Evolutionary conservation across 2,113 vertebrate species (phyloP), one percentile per base, ranked within the genome.

Genomic region (zebrafish (Danio rerio)): DNA sequence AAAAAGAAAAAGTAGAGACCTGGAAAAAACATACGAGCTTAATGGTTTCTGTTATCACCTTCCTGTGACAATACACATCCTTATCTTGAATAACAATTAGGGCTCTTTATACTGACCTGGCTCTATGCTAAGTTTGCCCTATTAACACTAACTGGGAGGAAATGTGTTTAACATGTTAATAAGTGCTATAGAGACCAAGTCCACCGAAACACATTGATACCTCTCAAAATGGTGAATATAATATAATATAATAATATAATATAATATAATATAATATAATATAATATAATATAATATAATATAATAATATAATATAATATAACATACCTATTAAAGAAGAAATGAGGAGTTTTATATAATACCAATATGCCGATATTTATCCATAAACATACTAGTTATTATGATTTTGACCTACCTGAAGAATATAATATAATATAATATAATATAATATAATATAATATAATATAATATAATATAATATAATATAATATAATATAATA

Each of bases 11-110:
- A 80, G 72, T 81, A 88, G 76, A 73, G 83, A 85, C 80, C 84
- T 87, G 86, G 83, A 78, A 81, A 53, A 78, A 77, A 82, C 84
- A 31, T 76, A 80, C 84, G 86, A 85, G 81, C 65, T 82, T 85
- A 89, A 88, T 90, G 88, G 81, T 70, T 88, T 80, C 80, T 84
- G 83, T 89, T 86, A 88, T 87, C 85, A 58, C 72, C 83, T 87
- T 81, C 78, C 87, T 83, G 84, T 86, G 86, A 89, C 90, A 92
- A 92, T 90, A 90, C 85, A 80, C 90, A 88, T 92, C 86, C 86
- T 87, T 88, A 89, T 89, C 90, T 89, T 81, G 85, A 88, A 90
- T 89, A 89, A 89, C 91, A 91, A 91, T 92, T 89, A 91, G 88
- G 87, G 74, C 87, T 81, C 85, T 86, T 82, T 88, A 31, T 62